Percentiles rank a stretch among this genome's conserved stretches.
Conservation (phyloP, 1,140 invertebrate genomes). For the Meteorus sp. region DNA sequence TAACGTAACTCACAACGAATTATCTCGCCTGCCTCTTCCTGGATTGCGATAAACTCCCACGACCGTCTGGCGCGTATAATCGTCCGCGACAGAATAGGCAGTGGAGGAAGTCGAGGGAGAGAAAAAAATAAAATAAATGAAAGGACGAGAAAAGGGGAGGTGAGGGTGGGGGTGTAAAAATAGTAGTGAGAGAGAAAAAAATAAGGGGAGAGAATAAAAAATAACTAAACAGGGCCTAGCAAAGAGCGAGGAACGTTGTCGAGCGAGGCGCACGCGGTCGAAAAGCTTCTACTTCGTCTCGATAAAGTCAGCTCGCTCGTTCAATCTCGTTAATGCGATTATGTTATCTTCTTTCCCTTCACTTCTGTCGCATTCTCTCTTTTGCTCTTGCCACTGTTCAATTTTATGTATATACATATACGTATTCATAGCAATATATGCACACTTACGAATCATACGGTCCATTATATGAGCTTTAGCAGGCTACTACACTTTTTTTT, state of each 20-base stretch:
- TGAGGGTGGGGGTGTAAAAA: background rate
- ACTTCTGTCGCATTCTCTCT: no score
- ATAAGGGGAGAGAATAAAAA: background rate
- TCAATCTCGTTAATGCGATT: slow-evolving; percentile 35
- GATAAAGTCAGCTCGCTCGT: slow-evolving; percentile 28
- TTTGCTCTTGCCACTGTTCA: background rate
- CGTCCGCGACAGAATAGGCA: slow-evolving; percentile 9
- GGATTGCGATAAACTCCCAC: slow-evolving; percentile 17
- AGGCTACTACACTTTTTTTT: slow-evolving; percentile 13
- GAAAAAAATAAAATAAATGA: background rate
- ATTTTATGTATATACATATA: background rate
- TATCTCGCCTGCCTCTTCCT: slow-evolving; percentile 16
- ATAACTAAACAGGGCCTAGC: background rate
- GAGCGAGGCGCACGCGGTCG: background rate
- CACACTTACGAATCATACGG: slow-evolving; percentile 23
- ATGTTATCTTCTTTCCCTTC: slow-evolving; percentile 21
- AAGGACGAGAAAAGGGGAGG: background rate
- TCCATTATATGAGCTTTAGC: slow-evolving; percentile 28
- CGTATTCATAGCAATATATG: no score
- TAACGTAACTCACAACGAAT: slow-evolving; percentile 20
- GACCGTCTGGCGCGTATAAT: slow-evolving; percentile 11
- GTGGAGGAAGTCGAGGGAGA: background rate
- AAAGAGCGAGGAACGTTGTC: slow-evolving; percentile 2
- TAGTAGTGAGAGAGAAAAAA: background rate
- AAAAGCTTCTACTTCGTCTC: slow-evolving; percentile 13